These are phyloP conservation scores for Rhyacophila evoluta DNA, from an alignment of 2,888 invertebrate genomes.

Conservation along the genomic window DNA sequence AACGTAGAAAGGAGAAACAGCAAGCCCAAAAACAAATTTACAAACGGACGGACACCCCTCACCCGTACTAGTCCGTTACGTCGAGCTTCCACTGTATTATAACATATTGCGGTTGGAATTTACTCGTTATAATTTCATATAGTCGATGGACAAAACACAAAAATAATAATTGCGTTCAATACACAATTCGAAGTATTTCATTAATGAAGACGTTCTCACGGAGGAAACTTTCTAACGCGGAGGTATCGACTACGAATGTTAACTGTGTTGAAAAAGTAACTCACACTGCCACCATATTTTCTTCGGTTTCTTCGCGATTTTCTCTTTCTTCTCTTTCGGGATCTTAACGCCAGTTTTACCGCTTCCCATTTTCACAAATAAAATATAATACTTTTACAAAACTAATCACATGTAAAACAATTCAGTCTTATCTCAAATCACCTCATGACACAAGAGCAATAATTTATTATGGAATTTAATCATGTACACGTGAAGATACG, in stretches of 20 bases:
- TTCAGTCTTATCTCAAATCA: neutral
- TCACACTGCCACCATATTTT: conserved; percentile 67
- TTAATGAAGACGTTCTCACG: neutral
- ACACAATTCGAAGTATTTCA: neutral
- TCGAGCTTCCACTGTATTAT: no score
- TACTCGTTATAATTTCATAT: no score
- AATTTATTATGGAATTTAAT: neutral
- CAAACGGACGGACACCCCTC: no score
- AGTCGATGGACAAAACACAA: no score
- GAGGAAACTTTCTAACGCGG: neutral
- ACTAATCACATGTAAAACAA: neutral
- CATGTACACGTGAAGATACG: conserved; percentile 1
- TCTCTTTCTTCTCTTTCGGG: conserved; percentile 63
- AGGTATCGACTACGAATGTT: neutral
- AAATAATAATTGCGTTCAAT: no score
- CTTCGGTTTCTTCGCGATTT: conserved; percentile 62
- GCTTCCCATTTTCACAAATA: conserved; percentile 64
- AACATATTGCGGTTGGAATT: no score
- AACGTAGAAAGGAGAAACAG: no score
- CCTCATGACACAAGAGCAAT: neutral
- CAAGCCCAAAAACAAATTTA: no score
- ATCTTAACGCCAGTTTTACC: conserved; percentile 65
- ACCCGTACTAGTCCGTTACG: no score
- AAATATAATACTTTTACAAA: neutral
- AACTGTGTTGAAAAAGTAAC: conserved; percentile 32